phyloP scores from a whole-genome alignment of 2,888 invertebrate species.

The Mesorhabditis spiculigera region DNA sequence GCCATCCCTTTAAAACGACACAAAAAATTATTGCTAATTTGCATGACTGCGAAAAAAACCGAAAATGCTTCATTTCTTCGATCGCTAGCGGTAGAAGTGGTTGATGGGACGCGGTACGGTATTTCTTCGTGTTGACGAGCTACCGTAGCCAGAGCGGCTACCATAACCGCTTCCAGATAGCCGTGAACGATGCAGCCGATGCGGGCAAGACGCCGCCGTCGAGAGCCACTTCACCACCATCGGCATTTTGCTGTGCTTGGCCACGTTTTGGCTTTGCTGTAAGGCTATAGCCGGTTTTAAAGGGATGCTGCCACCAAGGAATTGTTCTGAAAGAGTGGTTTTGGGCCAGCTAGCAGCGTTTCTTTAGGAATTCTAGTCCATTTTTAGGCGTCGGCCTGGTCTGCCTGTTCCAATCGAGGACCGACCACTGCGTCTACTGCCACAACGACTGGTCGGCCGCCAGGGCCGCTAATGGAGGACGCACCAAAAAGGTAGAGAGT shows the following conservation, averaged over 20 bases:
- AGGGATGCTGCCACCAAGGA: neutral
- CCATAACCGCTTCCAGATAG: no score
- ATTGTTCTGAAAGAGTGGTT: neutral
- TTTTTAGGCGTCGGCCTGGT: neutral
- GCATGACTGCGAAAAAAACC: no score
- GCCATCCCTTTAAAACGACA: no score
- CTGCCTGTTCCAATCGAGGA: neutral
- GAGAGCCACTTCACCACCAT: neutral
- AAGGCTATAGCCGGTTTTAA: neutral
- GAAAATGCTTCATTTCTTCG: no score
- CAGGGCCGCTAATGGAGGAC: neutral
- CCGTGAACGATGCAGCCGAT: no score
- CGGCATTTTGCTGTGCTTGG: neutral
- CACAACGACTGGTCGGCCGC: neutral
- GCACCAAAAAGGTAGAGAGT: neutral
- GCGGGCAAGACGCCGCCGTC: neutral
- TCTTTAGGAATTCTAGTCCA: neutral
- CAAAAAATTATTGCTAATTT: no score
- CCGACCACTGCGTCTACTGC: neutral
- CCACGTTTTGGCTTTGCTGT: slow-evolving; percentile 4
- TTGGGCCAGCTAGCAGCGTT: neutral
- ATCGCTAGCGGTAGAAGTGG: no score
- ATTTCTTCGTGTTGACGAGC: no score
- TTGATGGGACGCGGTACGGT: no score
- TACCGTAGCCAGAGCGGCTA: no score